Conservation (phyloP, 2,797 vertebrate genomes). For the Coregonus ussuriensis region DNA sequence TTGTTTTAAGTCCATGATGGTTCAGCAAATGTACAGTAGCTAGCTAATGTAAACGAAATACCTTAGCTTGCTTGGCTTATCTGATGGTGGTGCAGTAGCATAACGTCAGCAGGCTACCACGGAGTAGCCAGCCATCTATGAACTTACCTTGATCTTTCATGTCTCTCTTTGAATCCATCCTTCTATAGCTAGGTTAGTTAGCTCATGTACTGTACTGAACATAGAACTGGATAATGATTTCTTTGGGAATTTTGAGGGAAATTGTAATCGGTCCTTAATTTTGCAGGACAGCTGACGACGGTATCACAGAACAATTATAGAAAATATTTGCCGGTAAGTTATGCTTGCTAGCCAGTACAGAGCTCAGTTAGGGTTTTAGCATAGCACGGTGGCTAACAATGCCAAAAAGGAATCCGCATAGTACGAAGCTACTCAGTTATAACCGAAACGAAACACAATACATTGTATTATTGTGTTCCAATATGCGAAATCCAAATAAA, state of each 20-base stretch:
- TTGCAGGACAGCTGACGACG: conserved; percentile 4
- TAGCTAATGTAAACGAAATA: not conserved
- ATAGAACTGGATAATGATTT: conserved; percentile 19
- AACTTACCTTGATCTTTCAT: conserved; percentile 76
- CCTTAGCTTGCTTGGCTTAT: not conserved
- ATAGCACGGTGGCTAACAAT: not conserved
- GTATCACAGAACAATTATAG: not conserved
- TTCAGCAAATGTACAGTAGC: not conserved
- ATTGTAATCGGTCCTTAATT: conserved; percentile 50
- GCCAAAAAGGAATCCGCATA: not conserved
- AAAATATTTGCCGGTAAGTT: not conserved
- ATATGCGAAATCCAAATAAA: no score
- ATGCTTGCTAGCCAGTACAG: not conserved
- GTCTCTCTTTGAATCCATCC: conserved; percentile 78
- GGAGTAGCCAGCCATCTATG: not conserved
- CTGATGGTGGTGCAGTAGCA: not conserved
- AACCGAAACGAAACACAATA: no score
- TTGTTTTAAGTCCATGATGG: not conserved
- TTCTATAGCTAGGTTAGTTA: conserved; percentile 32
- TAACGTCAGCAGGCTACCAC: not conserved
- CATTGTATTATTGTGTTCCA: no score
- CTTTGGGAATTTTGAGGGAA: conserved; percentile 27
- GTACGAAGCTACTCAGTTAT: not conserved
- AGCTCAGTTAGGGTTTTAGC: not conserved
- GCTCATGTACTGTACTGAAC: not conserved